Evolutionary conservation across 2,797 vertebrate species (phyloP), one percentile per base, ranked within the genome.

Genomic region (Coranthus polyacanthus): DNA sequence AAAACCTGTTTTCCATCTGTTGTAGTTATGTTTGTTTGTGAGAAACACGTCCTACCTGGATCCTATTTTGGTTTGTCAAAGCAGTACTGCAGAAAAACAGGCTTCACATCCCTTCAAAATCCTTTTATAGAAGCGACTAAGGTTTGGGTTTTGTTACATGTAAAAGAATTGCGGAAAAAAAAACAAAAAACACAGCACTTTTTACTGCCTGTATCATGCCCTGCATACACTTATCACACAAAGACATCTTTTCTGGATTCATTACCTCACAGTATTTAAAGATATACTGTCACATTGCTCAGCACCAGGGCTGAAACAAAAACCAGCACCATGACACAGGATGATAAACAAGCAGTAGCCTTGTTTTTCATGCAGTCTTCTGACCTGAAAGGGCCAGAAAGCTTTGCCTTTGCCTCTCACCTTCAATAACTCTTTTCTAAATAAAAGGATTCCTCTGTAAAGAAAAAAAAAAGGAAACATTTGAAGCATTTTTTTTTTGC

Each of bases 51-150:
- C 46, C 58, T 60, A 39, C 67, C 67, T 39, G 70, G 58, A 63
- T 72, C 78, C 82, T 86, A 83, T 88, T 88, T 88, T 81, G 46
- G 81, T 56, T 77, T 75, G 62, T 84, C 82, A 87, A 85, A 86
- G 73, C 55, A 49, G 37, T 56, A 85, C 66, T 56, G 72, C 70
- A 67, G 45, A 75, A 75, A 39, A 72, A 68, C 68, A 59, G 51
- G 39, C 59, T 84, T 67, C 62, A 8, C 49, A 65, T 88, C 52
- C 41, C 67, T 72, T 79, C 68, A 66, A 61, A 41, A 69, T 79
- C 46, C 66, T 81, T 82, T 83, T 73, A 75, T 80, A 47, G 55
- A 74, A 67, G 76, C 36, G 53, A 51, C 47, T 56, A 46, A 26
- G 55, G 41, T 58, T 78, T 71, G 41, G 20, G 42, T 78, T 43